Base-by-base conservation (phyloP, 2,888 invertebrate species). In the Apantesis nais region DNA sequence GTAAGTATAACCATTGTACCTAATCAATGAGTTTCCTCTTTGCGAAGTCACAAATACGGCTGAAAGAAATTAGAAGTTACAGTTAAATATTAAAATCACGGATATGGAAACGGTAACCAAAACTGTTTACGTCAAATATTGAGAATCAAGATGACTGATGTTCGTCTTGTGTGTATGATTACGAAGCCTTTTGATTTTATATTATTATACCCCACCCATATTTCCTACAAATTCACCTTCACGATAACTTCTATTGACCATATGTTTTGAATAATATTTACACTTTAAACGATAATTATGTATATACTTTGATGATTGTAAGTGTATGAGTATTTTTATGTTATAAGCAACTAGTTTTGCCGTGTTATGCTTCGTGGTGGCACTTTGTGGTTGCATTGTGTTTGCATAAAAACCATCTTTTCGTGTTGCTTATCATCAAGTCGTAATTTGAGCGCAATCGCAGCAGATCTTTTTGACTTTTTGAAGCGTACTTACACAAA, bases 21-120 rank as follows among this genome's bases (percentile, higher is more conserved):
- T 65, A 19, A 81, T 77, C 69, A 80, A 55, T 8, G 69, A 70
- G 0, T 78, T 81, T 16, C 82, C 82, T 52, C 65, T 73, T 64
- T 66, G 71, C 1, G 81, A 82, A 14, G 63, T 76, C 0, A 80
- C 71, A 31, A 80, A 81, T 4, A 55, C 58, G 1, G 76, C 81
- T 81, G 72, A 1, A 76, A 77, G 61, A 70, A 67, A 31, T 67
- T 52, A 14, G 29, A 8, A 39, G n/a, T 29, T 62, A 61, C 48
- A 52, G 22, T n/a, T 29, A 16, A 29, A 29, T 58, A 29, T 29
- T 34, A n/a, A n/a, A 16, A 58, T 29, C 25, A n/a, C 25, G 12
- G 12, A 16, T 63, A 2, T 41, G 3, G 16, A 22, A 29, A 34
- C 34, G 34, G 34, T 34, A 5, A n/a, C n/a, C n/a, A n/a, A n/a